These are phyloP conservation scores for Hipposideros armiger DNA, from an alignment of 2,113 vertebrate genomes.

Conservation along the genomic window DNA sequence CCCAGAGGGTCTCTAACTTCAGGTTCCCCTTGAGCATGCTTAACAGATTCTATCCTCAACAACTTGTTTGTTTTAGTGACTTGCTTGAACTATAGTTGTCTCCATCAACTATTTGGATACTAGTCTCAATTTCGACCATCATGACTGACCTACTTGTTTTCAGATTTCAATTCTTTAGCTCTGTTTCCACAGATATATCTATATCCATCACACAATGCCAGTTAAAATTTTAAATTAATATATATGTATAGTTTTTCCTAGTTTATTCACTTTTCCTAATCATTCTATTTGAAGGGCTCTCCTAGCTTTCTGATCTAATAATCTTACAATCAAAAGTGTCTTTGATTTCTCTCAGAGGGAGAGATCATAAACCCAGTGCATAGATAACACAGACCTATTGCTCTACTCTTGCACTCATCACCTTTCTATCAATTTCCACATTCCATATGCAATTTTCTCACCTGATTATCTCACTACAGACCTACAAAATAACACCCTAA, in stretches of 20 bases:
- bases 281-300: not conserved
- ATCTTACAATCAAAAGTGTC: not conserved
- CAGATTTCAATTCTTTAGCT: not conserved
- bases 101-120: not conserved
- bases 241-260: not conserved
- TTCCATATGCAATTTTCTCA: not conserved
- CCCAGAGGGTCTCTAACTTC: not conserved
- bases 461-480: not conserved
- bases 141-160: not conserved
- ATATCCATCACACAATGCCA: not conserved
- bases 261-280: not conserved
- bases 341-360: not conserved
- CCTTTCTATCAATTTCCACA: not conserved
- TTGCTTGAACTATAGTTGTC: not conserved
- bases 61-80: not conserved
- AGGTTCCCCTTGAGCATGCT: not conserved
- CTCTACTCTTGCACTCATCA: not conserved
- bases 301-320: not conserved
- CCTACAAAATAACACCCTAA: not conserved
- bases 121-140: not conserved
- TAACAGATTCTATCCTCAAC: not conserved
- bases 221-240: constrained; percentile 2
- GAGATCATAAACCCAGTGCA: not conserved
- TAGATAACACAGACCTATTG: not conserved
- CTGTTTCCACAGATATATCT: not conserved